Conservation (phyloP, 2,888 invertebrate genomes). For the Epiblema foenella region DNA sequence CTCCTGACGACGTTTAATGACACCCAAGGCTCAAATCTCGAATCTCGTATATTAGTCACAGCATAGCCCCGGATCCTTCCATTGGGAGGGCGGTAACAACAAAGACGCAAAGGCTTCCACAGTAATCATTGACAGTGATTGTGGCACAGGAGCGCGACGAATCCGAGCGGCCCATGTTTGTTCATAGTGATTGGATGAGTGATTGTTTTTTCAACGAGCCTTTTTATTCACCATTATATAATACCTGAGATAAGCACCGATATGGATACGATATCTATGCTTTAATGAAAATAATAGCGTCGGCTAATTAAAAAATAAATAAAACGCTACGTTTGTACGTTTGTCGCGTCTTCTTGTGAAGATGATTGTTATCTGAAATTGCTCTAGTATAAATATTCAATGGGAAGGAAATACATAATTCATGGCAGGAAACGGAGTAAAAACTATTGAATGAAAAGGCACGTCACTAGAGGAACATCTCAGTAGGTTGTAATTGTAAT, state of each 20-base stretch:
- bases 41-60: conserved; percentile 71
- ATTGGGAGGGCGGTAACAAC: conserved; percentile 74
- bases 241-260: conserved; percentile 9
- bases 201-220: conserved; percentile 40
- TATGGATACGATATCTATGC: conserved; percentile 27
- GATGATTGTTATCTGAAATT: conserved; percentile 24
- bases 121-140: conserved; percentile 72
- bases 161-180: conserved; percentile 37
- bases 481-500: conserved; percentile 46
- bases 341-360: too few relatives aligned
- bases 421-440: conserved; percentile 47
- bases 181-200: conserved; percentile 50
- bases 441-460: conserved; percentile 48
- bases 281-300: conserved; percentile 23
- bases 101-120: conserved; percentile 65
- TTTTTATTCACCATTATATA: conserved; percentile 19
- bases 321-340: conserved; percentile 18
- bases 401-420: conserved; percentile 49
- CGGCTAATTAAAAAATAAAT: conserved; percentile 28
- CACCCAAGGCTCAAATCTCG: conserved; percentile 67
- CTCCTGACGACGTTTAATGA: conserved; percentile 81
- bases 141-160: conserved; percentile 52
- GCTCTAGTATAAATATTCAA: conserved; percentile 43
- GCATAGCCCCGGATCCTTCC: conserved; percentile 57
- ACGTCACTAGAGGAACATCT: conserved; percentile 46